Percentiles rank a stretch among this genome's conserved stretches.
Conservation (phyloP, 2,797 vertebrate species). For the Acipenser oxyrinchus region DNA sequence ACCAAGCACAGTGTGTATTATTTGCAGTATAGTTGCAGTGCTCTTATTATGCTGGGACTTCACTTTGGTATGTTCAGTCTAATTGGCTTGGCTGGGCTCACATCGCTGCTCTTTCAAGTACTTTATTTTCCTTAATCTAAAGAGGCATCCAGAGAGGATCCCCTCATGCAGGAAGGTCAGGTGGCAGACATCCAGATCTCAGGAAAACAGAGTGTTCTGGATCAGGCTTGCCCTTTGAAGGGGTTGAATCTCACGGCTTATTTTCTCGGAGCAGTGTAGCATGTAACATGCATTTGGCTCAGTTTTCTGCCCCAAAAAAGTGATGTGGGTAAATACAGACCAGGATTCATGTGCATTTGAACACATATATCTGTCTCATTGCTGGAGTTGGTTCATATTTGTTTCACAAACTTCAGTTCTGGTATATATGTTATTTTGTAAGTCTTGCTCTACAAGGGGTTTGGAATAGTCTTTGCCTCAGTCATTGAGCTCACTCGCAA, state of each 20-base stretch:
- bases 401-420: no score
- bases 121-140: neutral
- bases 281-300: no score
- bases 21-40: neutral
- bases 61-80: neutral
- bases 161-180: neutral
- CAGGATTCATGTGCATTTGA: no score
- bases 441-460: no score
- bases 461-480: no score
- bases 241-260: neutral
- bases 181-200: neutral
- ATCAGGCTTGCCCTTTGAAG: neutral
- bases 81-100: neutral
- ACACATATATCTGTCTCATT: no score
- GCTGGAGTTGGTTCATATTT: no score
- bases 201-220: neutral
- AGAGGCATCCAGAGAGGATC: neutral
- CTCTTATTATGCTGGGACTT: neutral
- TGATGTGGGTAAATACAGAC: no score
- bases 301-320: no score
- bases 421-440: no score
- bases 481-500: no score
- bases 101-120: neutral
- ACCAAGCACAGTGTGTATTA: neutral
- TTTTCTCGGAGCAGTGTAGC: neutral